Evolutionary conservation across 2,797 vertebrate genomes (phyloP).

Genomic region (Pseudotriccus pelzelni): DNA sequence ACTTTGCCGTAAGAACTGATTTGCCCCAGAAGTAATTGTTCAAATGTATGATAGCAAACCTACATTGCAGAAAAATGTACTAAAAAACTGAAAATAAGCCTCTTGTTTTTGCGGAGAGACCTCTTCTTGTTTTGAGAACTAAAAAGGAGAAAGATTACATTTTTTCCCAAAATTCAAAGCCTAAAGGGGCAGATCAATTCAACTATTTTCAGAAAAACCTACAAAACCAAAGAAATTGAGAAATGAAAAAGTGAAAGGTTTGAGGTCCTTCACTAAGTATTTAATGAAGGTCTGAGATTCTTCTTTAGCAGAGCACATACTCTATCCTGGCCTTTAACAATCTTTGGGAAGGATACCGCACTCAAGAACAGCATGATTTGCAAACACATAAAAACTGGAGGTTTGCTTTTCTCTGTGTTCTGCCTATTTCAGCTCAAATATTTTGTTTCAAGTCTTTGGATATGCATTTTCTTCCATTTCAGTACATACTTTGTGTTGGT

Average conservation of each 20-base stretch:
- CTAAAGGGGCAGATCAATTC: background rate
- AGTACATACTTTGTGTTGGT: background rate
- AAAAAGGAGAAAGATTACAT: background rate
- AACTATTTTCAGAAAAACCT: background rate
- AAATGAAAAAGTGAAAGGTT: background rate
- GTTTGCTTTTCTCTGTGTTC: background rate
- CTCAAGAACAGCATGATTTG: background rate
- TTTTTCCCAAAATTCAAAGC: background rate
- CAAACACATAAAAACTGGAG: background rate
- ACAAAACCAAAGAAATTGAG: background rate
- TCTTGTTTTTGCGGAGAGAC: background rate
- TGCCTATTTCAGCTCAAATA: background rate
- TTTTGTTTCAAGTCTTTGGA: background rate
- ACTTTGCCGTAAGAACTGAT: background rate
- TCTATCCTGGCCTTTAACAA: background rate
- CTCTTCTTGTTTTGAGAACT: background rate
- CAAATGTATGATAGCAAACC: background rate
- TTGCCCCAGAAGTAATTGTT: background rate
- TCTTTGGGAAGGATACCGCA: background rate
- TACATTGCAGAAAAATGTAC: background rate
- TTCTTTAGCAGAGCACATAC: background rate
- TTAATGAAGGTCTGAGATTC: background rate
- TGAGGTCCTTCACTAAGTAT: background rate
- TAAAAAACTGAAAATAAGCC: background rate
- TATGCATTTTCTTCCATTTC: slow-evolving; percentile 18